Percentiles rank a stretch among this genome's conserved stretches.
phyloP scores from a whole-genome alignment of 2,888 invertebrate genomes.

The Tachina fera region DNA sequence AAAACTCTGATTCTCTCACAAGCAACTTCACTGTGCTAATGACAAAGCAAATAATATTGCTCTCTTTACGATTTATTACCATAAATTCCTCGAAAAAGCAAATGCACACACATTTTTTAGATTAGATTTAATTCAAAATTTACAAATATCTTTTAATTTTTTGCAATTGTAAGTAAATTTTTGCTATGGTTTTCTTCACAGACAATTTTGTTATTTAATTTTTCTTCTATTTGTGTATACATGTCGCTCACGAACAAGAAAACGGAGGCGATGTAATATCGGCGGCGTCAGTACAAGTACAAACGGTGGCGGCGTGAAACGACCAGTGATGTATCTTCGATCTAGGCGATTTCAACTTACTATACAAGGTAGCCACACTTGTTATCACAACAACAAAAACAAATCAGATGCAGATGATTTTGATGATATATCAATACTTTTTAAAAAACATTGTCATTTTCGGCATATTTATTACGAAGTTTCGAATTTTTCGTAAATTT shows the following conservation, averaged over 20 bases:
- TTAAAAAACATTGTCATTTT: no score
- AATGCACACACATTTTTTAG: not conserved
- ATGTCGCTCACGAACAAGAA: not conserved
- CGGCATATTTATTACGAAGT: no score
- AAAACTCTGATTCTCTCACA: constrained; percentile 63
- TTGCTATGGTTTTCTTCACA: not conserved
- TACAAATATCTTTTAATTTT: not conserved
- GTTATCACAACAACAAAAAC: no score
- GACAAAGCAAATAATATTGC: constrained; percentile 67
- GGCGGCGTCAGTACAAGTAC: no score
- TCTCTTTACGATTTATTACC: constrained; percentile 58
- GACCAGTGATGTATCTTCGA: no score
- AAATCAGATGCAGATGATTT: no score
- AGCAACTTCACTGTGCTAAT: constrained; percentile 66
- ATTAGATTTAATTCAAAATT: not conserved
- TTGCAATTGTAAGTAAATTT: not conserved
- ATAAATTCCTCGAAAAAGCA: constrained; percentile 26
- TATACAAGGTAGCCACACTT: no score
- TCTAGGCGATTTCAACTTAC: no score
- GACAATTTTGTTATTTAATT: constrained; percentile 20
- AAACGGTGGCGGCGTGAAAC: no score
- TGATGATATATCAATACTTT: no score
- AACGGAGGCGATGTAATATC: no score
- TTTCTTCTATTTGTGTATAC: constrained; percentile 30
- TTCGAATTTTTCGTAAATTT: no score